Evolutionary conservation across 2,888 invertebrate genomes (phyloP).

Genomic region (Mylabris sibirica): DNA sequence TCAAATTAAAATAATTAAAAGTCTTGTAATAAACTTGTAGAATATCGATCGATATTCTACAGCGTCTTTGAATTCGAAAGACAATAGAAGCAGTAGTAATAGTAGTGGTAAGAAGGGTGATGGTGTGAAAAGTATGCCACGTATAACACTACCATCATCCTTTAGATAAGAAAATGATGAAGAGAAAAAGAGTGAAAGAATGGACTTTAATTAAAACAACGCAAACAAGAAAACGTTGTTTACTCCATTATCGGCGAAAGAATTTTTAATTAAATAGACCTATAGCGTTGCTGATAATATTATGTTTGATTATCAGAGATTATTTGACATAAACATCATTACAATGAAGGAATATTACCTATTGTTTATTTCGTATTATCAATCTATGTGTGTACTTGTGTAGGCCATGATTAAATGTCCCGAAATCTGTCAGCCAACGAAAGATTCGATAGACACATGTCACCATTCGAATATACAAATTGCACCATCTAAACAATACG

Average conservation of each 20-base stretch:
- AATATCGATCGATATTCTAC: constrained; percentile 43
- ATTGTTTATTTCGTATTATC: not conserved
- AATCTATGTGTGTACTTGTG: not conserved
- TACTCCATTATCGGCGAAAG: constrained; percentile 26
- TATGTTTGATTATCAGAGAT: not conserved
- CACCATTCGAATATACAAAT: constrained; percentile 22
- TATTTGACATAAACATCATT: not conserved
- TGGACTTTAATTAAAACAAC: constrained; percentile 44
- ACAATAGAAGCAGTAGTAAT: constrained; percentile 18
- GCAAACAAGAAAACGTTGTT: constrained; percentile 25
- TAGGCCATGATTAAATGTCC: not conserved
- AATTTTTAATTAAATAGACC: constrained; percentile 41
- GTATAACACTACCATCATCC: not conserved
- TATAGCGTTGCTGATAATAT: constrained; percentile 7
- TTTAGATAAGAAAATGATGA: constrained; percentile 30
- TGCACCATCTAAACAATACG: constrained; percentile 25
- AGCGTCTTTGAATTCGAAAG: constrained; percentile 30
- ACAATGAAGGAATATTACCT: not conserved
- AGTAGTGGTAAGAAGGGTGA: not conserved
- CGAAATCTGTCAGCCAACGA: not conserved
- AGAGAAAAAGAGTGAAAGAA: not conserved
- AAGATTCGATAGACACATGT: constrained; percentile 14
- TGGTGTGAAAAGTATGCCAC: not conserved
- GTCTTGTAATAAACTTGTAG: constrained; percentile 40
- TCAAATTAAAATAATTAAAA: constrained; percentile 43